A percentile compares a stretch with the other conserved stretches of the same genome.
These are phyloP conservation scores for Capra hircus DNA, from an alignment of 2,113 vertebrate genomes.

Conservation along the genomic window DNA sequence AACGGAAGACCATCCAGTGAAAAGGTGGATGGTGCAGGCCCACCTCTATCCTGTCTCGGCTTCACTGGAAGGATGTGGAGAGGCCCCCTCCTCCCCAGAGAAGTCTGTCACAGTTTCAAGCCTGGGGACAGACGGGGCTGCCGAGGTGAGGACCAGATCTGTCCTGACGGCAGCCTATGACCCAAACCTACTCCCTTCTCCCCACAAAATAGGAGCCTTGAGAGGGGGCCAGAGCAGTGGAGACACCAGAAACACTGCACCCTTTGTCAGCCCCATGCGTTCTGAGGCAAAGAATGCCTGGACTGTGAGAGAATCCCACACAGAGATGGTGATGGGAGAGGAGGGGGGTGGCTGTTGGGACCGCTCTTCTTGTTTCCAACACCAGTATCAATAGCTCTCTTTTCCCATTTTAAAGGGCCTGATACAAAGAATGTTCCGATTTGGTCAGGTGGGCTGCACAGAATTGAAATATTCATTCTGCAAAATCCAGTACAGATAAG, in stretches of 20 bases:
- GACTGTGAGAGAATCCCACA: conserved; percentile 24
- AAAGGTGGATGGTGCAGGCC: not conserved
- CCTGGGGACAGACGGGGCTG: not conserved
- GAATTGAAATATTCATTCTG: not conserved
- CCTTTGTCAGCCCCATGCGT: not conserved
- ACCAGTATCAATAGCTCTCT: not conserved
- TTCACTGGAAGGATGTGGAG: not conserved
- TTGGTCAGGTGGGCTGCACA: not conserved
- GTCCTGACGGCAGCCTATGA: not conserved
- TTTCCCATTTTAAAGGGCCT: not conserved
- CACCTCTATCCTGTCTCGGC: not conserved
- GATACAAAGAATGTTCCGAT: not conserved
- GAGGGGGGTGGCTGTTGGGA: too few relatives aligned
- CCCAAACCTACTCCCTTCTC: not conserved
- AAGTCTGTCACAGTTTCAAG: not conserved
- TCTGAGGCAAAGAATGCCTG: conserved; percentile 27
- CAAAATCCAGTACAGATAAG: not conserved
- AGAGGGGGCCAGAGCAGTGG: not conserved
- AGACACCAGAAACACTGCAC: not conserved
- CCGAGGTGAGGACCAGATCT: not conserved
- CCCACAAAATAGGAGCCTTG: not conserved
- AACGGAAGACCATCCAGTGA: not conserved
- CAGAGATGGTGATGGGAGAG: not conserved
- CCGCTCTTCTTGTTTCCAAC: not conserved
- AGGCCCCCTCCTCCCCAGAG: not conserved